Conservation (phyloP, 2,888 invertebrate species). For the Panzeria rudis region DNA sequence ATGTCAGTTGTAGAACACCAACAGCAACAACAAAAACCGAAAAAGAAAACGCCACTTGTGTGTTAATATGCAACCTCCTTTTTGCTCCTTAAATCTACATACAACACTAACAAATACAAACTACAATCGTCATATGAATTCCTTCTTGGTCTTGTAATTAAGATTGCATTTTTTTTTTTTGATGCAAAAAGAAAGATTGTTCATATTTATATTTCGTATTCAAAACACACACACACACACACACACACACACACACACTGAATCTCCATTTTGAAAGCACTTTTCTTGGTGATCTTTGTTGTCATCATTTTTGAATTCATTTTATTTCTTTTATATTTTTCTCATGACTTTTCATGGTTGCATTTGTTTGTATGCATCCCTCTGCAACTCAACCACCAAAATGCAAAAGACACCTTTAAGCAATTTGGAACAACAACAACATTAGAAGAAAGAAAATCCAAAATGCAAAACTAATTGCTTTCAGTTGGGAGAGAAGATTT, state of each 20-base stretch:
- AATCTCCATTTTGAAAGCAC: conserved; percentile 60
- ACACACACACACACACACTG: background rate
- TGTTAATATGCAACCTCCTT: conserved; percentile 61
- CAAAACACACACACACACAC: conserved; percentile 8
- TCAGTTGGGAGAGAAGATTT: conserved; percentile 74
- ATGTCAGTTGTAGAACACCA: conserved; percentile 54
- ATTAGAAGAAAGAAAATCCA: conserved; percentile 30
- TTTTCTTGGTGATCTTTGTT: conserved; percentile 48
- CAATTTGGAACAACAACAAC: conserved; percentile 47
- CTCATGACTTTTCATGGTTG: conserved; percentile 65
- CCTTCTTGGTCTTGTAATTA: conserved; percentile 52
- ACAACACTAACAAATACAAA: conserved; percentile 33
- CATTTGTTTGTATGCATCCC: conserved; percentile 50
- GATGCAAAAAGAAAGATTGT: conserved; percentile 49
- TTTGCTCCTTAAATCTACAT: conserved; percentile 57
- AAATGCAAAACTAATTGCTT: conserved; percentile 81
- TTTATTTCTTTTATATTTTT: conserved; percentile 27
- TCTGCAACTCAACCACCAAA: conserved; percentile 44
- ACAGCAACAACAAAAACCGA: conserved; percentile 12
- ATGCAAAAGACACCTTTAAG: conserved; percentile 51
- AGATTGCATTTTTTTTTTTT: conserved; percentile 1
- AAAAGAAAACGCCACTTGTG: conserved; percentile 61
- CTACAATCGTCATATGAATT: conserved; percentile 19
- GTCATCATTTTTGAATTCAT: conserved; percentile 41
- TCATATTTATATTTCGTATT: conserved; percentile 51